phyloP scores from a whole-genome alignment of 2,888 invertebrate genomes.

The Ophioninae sp. region DNA sequence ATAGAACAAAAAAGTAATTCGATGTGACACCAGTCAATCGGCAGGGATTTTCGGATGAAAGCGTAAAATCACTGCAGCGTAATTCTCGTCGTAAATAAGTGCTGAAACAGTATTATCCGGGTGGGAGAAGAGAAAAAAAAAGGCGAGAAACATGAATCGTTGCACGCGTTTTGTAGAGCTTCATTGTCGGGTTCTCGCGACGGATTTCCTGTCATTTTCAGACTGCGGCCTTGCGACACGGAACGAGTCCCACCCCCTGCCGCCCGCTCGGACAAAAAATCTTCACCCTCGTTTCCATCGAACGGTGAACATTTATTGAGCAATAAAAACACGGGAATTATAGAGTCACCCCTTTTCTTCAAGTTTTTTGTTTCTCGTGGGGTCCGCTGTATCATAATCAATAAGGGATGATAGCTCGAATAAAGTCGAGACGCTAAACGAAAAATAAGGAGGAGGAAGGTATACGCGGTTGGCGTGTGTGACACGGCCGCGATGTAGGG shows the following conservation, averaged over 20 bases:
- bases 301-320: slow-evolving; percentile 42
- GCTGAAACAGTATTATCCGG: slow-evolving; percentile 15
- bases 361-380: not conserved
- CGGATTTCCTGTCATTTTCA: slow-evolving; percentile 63
- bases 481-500: slow-evolving; percentile 21
- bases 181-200: slow-evolving; percentile 60
- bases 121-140: slow-evolving; percentile 4
- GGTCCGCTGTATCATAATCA: not conserved
- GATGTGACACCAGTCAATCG: too few relatives aligned
- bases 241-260: slow-evolving; percentile 32
- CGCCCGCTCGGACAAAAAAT: slow-evolving; percentile 17
- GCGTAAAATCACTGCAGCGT: slow-evolving; percentile 6
- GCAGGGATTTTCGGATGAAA: not conserved
- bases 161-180: slow-evolving; percentile 52
- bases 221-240: slow-evolving; percentile 59
- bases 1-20: not conserved
- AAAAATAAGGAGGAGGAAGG: not conserved
- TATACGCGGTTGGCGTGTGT: slow-evolving; percentile 9
- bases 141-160: slow-evolving; percentile 50
- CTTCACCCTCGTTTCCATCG: slow-evolving; percentile 39
- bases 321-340: slow-evolving; percentile 40
- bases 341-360: not conserved
- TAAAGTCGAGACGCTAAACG: slow-evolving; percentile 5
- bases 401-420: slow-evolving; percentile 14
- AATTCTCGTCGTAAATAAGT: slow-evolving; percentile 41